These are phyloP conservation scores for Masticophis lateralis DNA, from an alignment of 2,797 vertebrate species.

Conservation along the genomic window DNA sequence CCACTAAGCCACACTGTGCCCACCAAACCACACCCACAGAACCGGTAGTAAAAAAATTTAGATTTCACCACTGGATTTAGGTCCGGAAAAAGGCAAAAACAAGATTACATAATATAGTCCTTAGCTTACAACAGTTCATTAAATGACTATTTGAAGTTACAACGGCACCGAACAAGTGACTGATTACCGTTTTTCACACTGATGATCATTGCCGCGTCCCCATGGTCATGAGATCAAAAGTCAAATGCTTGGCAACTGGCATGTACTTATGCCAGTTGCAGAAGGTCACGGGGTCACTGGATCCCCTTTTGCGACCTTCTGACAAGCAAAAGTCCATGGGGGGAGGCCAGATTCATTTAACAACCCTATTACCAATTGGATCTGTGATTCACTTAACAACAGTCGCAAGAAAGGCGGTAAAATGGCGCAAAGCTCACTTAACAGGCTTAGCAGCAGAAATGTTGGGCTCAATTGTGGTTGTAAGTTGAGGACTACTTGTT, in stretches of 20 bases:
- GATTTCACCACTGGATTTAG: not conserved
- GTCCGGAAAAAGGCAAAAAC: conserved; percentile 1
- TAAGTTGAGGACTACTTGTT: too few relatives aligned
- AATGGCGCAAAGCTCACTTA: too few relatives aligned
- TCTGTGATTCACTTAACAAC: too few relatives aligned
- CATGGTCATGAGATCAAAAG: not conserved
- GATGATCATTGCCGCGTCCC: fast-evolving
- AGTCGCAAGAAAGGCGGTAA: too few relatives aligned
- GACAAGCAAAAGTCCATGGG: not conserved
- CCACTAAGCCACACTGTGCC: too few relatives aligned
- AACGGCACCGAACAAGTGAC: not conserved
- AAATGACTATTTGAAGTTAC: not conserved
- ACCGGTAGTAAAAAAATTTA: too few relatives aligned
- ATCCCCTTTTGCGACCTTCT: not conserved
- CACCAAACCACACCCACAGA: too few relatives aligned
- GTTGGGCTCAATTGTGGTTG: too few relatives aligned
- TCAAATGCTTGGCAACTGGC: not conserved
- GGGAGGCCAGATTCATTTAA: too few relatives aligned
- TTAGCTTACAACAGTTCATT: not conserved
- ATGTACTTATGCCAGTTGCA: not conserved
- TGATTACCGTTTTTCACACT: not conserved
- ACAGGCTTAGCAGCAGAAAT: too few relatives aligned
- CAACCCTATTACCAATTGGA: too few relatives aligned
- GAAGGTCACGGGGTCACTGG: too few relatives aligned
- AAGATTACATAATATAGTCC: not conserved